phyloP scores from a whole-genome alignment of 2,888 invertebrate species.

The Caenorhabditis panamensis region DNA sequence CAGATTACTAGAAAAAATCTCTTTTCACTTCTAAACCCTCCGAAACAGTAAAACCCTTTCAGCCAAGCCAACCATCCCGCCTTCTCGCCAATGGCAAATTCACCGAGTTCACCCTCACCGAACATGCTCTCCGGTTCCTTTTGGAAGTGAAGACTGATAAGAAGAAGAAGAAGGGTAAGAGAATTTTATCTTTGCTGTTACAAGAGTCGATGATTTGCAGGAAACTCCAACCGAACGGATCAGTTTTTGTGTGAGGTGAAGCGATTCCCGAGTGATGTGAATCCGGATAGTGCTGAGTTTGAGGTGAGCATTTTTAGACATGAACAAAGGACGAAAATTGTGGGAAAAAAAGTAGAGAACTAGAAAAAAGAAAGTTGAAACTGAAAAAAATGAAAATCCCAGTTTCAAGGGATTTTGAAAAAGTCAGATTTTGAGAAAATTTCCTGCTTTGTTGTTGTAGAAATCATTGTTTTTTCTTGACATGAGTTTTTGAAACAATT shows the following conservation, averaged over 20 bases:
- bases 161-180: conserved; percentile 72
- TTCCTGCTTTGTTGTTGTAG: too few relatives aligned
- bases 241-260: conserved; percentile 76
- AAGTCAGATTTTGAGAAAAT: too few relatives aligned
- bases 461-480: too few relatives aligned
- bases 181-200: too few relatives aligned
- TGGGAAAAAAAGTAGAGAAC: too few relatives aligned
- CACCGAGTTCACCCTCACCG: conserved; percentile 74
- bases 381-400: too few relatives aligned
- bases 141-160: conserved; percentile 75
- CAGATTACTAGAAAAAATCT: not conserved
- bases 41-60: conserved; percentile 36
- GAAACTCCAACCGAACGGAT: conserved; percentile 73
- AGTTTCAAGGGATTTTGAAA: too few relatives aligned
- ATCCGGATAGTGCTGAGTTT: conserved; percentile 80
- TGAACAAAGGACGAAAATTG: not conserved
- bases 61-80: conserved; percentile 78
- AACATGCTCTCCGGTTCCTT: conserved; percentile 71
- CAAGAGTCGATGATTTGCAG: too few relatives aligned
- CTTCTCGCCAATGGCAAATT: conserved; percentile 78
- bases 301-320: conserved; percentile 66
- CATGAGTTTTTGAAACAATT: too few relatives aligned
- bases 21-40: too few relatives aligned
- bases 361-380: not conserved
- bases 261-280: conserved; percentile 76